Evolutionary conservation across 2,113 vertebrate genomes (phyloP), one percentile per base, ranked within the genome.

Genomic region (Zootoca vivipara): DNA sequence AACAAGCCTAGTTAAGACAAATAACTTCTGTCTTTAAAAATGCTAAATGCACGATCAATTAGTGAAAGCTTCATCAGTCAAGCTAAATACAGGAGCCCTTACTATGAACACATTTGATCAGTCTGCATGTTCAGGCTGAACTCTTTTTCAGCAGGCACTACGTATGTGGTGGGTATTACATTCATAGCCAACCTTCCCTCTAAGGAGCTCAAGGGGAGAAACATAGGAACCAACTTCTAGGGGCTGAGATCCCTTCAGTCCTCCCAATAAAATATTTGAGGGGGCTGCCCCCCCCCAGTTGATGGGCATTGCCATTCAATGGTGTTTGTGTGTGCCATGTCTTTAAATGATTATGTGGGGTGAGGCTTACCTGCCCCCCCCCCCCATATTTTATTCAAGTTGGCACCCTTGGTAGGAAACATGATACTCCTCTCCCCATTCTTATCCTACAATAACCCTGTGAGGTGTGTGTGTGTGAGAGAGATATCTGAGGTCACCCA

Each of bases 1-100:
- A 93, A 89, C 86, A 86, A 46, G 67, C 64, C 67, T 83, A 85
- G 77, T 77, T n/a, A 88, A 84, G 9, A 18, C 90, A 85, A 86
- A 92, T 87, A 83, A 1, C n/a, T 52, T 67, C 0, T 24, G 42
- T 1, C 42, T 83, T 6, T 73, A 74, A 56, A 58, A 81, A 73
- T 38, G 22, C 3, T 91, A 79, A 85, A 86, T 89, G 56, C 67
- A 1, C 67, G 72, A 79, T 79, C 58, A 92, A 78, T 1, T 78
- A 82, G 0, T 1, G 24, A 46, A 81, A 83, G 1, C 33, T 90
- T 58, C 16, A 75, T 26, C 13, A 5, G 7, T 0, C 13, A 1
- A 58, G 82, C 85, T 33, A 92, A 90, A 90, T 74, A 81, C 26
- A 89, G 90, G 56, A 52, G 46, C 0, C 0, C 69, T 84, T 85